Percentiles rank a stretch among this genome's conserved stretches.
These are phyloP conservation scores for Choloepus hoffmanni DNA, from an alignment of 2,113 vertebrate genomes.

Conservation along the genomic window DNA sequence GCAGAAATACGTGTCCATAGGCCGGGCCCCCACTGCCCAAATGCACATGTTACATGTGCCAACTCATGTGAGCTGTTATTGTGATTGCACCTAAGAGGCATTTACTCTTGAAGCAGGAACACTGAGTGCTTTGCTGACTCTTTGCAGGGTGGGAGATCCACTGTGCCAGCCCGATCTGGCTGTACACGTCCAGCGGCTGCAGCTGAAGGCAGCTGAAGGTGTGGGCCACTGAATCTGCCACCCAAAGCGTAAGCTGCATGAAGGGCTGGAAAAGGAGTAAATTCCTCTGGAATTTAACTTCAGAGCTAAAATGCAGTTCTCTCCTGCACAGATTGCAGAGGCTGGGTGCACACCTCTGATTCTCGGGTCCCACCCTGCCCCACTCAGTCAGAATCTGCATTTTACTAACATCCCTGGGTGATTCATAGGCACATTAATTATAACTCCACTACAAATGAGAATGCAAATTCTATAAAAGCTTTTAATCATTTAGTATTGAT, in stretches of 20 bases:
- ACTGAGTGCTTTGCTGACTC: not conserved
- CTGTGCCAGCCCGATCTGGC: not conserved
- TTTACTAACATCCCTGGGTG: slow-evolving; percentile 50
- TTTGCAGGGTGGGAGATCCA: not conserved
- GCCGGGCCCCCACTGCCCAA: not conserved
- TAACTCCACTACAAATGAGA: not conserved
- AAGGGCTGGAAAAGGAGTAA: slow-evolving; percentile 64
- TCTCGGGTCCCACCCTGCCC: not conserved
- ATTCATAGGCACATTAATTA: slow-evolving; percentile 22
- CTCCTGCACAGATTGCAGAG: slow-evolving; percentile 56
- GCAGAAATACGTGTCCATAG: not conserved
- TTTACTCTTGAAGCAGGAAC: slow-evolving; percentile 28
- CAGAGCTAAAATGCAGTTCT: slow-evolving; percentile 63
- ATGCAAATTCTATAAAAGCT: slow-evolving; percentile 1
- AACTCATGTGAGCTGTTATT: slow-evolving; percentile 4
- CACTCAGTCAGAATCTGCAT: slow-evolving; percentile 51
- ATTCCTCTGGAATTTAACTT: slow-evolving; percentile 72
- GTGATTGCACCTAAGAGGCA: slow-evolving; percentile 1
- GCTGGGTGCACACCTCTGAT: not conserved
- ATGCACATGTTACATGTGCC: not conserved
- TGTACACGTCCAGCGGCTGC: not conserved
- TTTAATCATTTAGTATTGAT: not conserved
- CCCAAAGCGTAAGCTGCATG: not conserved
- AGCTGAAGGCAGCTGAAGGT: not conserved
- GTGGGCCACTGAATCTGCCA: not conserved